Conservation (phyloP, 2,113 vertebrate genomes). For the Varanus salvator region DNA sequence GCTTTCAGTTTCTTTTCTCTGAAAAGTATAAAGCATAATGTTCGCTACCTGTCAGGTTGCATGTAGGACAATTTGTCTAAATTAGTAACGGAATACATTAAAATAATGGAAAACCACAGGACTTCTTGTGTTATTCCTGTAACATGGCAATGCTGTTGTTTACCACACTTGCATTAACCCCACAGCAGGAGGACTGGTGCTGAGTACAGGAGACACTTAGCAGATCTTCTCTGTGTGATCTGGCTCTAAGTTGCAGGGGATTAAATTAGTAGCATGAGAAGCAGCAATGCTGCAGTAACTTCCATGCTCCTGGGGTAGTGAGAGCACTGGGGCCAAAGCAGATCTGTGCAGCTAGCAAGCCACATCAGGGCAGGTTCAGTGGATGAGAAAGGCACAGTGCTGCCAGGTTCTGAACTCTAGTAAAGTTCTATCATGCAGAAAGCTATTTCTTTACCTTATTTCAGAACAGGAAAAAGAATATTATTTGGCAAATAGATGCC, state of each 20-base stretch:
- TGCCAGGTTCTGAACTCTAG: too few relatives aligned
- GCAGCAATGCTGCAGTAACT: neutral
- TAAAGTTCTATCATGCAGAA: too few relatives aligned
- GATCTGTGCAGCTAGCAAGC: too few relatives aligned
- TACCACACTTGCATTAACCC: neutral
- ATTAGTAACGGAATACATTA: neutral
- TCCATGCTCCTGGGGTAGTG: neutral
- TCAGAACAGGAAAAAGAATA: neutral
- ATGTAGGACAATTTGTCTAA: neutral
- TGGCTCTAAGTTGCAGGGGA: neutral
- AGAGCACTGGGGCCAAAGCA: neutral
- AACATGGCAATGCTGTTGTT: neutral
- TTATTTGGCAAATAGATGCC: neutral
- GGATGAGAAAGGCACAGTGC: too few relatives aligned
- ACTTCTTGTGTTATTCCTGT: neutral
- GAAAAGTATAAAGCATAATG: conserved; percentile 46
- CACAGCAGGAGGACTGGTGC: neutral
- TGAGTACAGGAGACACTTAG: neutral
- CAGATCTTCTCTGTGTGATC: neutral
- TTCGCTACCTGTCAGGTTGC: neutral
- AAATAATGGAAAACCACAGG: neutral
- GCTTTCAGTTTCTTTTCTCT: conserved; percentile 90
- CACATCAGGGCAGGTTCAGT: too few relatives aligned
- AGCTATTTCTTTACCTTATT: neutral
- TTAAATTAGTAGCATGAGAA: neutral